These are phyloP conservation scores for Tonatia bakeri DNA, from an alignment of 2,113 vertebrate species.

Conservation along the genomic window DNA sequence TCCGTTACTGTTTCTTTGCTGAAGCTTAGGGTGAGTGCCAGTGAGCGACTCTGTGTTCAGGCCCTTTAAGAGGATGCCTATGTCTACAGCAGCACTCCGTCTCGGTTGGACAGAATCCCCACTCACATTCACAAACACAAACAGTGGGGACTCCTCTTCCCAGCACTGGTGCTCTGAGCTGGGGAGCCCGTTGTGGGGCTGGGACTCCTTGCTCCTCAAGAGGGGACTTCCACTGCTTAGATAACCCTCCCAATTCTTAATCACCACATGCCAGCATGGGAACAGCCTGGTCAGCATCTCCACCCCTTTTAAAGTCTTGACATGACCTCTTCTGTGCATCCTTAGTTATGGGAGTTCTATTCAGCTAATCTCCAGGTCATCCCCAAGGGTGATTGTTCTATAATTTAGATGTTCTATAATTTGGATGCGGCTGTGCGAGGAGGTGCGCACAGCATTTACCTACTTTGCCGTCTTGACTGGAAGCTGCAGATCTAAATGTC, in stretches of 20 bases:
- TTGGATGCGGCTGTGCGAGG: too few relatives aligned
- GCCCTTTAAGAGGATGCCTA: background rate
- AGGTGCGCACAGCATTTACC: background rate
- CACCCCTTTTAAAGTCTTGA: too few relatives aligned
- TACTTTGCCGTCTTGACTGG: background rate
- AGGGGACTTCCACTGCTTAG: background rate
- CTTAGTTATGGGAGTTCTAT: background rate
- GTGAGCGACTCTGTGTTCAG: background rate
- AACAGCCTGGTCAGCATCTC: background rate
- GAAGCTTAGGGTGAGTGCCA: background rate
- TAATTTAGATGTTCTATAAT: too few relatives aligned
- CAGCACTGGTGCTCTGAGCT: background rate
- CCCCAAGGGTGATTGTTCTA: background rate
- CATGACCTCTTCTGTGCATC: background rate
- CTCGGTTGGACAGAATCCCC: background rate
- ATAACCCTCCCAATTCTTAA: background rate
- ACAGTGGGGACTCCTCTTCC: background rate
- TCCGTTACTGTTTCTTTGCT: background rate
- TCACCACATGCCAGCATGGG: background rate
- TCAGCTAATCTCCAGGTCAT: background rate
- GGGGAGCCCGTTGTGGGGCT: background rate
- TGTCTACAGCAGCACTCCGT: background rate
- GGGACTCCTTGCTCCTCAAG: too few relatives aligned
- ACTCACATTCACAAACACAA: background rate
- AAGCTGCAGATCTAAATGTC: background rate